Percentiles rank a stretch among this genome's conserved stretches.
Evolutionary conservation across 2,113 vertebrate species (phyloP).

Genomic region (Aplodontia rufa): DNA sequence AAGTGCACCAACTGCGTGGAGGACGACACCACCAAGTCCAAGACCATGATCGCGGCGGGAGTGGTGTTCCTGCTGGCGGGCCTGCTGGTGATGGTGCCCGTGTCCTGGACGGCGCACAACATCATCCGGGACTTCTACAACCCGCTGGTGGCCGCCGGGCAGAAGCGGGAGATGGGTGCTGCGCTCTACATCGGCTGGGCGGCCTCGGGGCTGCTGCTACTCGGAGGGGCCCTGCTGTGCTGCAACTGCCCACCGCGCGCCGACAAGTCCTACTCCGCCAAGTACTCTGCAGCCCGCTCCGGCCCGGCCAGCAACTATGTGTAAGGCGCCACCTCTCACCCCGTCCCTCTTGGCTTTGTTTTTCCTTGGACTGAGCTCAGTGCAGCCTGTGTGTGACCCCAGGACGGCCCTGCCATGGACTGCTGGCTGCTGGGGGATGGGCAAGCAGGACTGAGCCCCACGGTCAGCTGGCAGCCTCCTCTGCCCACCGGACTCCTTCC

Average conservation of each 20-base stretch:
- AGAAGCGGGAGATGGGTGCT: constrained; percentile 91
- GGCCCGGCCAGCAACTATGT: constrained; percentile 89
- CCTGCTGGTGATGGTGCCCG: constrained; percentile 89
- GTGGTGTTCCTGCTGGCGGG: constrained; percentile 85
- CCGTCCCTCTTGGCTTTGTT: background rate
- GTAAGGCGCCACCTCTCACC: constrained; percentile 64
- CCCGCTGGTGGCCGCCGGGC: constrained; percentile 82
- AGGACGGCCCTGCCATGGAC: background rate
- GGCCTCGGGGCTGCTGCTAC: constrained; percentile 86
- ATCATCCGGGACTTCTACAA: constrained; percentile 93
- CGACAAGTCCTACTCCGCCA: constrained; percentile 88
- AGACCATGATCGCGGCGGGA: constrained; percentile 86
- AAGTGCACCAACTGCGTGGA: constrained; percentile 96
- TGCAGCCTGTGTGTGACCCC: background rate
- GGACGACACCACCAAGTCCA: constrained; percentile 85
- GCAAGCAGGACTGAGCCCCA: background rate
- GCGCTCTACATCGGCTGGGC: constrained; percentile 95
- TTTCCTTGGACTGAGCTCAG: background rate
- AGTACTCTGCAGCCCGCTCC: constrained; percentile 87
- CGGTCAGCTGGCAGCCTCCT: background rate
- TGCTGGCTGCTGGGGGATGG: background rate
- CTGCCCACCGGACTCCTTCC: background rate
- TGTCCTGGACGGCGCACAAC: constrained; percentile 89
- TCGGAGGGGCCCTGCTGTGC: constrained; percentile 92
- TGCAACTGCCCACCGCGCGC: constrained; percentile 85